These are phyloP conservation scores for Corydoras maculifer DNA, from an alignment of 2,113 vertebrate species.

Conservation along the genomic window DNA sequence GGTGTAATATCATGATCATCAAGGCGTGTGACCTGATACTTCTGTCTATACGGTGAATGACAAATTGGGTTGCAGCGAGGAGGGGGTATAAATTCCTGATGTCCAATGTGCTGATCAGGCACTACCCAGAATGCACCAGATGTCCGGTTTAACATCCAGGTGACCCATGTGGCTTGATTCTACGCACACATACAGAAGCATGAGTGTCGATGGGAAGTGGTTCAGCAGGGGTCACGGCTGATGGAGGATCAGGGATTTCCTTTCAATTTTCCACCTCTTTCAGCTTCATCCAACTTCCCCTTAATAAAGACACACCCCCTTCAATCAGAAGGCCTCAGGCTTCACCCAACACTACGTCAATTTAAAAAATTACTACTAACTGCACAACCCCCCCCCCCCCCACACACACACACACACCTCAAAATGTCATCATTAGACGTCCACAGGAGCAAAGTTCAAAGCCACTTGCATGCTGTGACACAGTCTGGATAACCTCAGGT, in stretches of 20 bases:
- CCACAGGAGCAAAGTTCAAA: too few relatives aligned
- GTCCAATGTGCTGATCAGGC: slow-evolving; percentile 25
- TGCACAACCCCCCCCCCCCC: too few relatives aligned
- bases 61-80: neutral
- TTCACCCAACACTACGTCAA: too few relatives aligned
- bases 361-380: too few relatives aligned
- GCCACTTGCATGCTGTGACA: too few relatives aligned
- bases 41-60: too few relatives aligned
- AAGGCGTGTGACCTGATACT: too few relatives aligned
- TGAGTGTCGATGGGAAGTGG: slow-evolving; percentile 16
- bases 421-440: too few relatives aligned
- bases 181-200: neutral
- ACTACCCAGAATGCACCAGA: slow-evolving; percentile 31
- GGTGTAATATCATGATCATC: too few relatives aligned
- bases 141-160: slow-evolving; percentile 17
- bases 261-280: neutral
- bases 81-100: slow-evolving; percentile 10
- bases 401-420: too few relatives aligned
- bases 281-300: neutral
- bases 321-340: too few relatives aligned
- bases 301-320: neutral
- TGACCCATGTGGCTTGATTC: neutral
- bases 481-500: too few relatives aligned
- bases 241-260: slow-evolving; percentile 28
- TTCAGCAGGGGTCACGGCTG: slow-evolving; percentile 30